Base-by-base conservation (phyloP, 1,140 invertebrate genomes). In the Drosophila sproati region DNA sequence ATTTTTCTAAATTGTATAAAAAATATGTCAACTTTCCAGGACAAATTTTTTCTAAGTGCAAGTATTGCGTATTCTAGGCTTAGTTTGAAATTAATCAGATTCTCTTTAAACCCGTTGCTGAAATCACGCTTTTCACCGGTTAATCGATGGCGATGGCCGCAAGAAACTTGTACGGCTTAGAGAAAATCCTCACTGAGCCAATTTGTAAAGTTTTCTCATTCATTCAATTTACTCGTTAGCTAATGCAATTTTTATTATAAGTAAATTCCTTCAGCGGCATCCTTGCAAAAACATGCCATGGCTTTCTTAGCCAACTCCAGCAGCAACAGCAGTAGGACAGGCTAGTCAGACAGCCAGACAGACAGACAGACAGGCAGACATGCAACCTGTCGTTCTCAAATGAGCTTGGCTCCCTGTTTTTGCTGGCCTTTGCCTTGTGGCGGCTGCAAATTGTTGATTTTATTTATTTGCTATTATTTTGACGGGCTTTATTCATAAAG, bases 181-280 rank as follows among this genome's bases (percentile, higher is more conserved):
- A 10, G 29, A 6, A 47, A 61, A 69, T 64, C 50, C 48, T 37
- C 68, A 35, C 67, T 79, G 77, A 82, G 72, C 76, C 69, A 73
- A 70, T 86, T 86, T 81, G 37, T 48, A 68, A 56, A 57, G 47
- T 45, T 59, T 43, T 31, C 6, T 48, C 32, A 48, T 37, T 35
- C 8, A 88, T 83, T 88, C 72, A 77, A 80, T 87, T 87, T 77
- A 72, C 59, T 88, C 67, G 77, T 88, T 87, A 78, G 59, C 62
- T 69, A 80, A 82, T 87, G 79, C 76, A 77, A 74, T 82, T 82
- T 87, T 67, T 70, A 79, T 82, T 72, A 79, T 54, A 77, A 12
- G 29, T 20, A 76, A 76, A 78, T 74, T 73, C 67, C 64, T 47
- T 45, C 32, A 59, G 47, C 54, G 51, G 52, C 34, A 31, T 39